These are phyloP conservation scores for Osedax fenrisi DNA, from an alignment of 2,888 invertebrate species.

Conservation along the genomic window DNA sequence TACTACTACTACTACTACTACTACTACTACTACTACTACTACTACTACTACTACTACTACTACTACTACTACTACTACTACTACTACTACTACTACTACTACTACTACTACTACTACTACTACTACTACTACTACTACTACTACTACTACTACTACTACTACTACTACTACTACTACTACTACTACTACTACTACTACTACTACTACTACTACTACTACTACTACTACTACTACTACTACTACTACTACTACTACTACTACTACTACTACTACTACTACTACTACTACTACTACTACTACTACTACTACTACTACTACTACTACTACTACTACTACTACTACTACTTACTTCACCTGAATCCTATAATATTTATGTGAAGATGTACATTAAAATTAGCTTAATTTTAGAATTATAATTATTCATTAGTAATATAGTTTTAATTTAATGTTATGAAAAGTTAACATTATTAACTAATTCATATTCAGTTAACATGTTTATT, in stretches of 20 bases:
- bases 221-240: not conserved
- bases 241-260: not conserved
- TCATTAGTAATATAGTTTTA: too few relatives aligned
- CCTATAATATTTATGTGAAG: too few relatives aligned
- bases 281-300: not conserved
- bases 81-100: not conserved
- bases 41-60: not conserved
- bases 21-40: not conserved
- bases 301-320: not conserved
- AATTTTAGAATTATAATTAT: too few relatives aligned
- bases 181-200: slow-evolving; percentile 2
- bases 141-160: slow-evolving; percentile 2
- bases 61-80: not conserved
- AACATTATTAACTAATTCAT: too few relatives aligned
- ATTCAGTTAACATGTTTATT: too few relatives aligned
- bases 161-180: not conserved
- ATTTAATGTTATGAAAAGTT: too few relatives aligned
- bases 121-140: slow-evolving; percentile 2
- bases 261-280: slow-evolving; percentile 2
- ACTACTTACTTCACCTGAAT: too few relatives aligned
- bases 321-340: slow-evolving; percentile 6
- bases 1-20: not conserved
- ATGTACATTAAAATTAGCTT: too few relatives aligned
- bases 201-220: not conserved
- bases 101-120: not conserved